Conservation (phyloP, 2,888 invertebrate species). For the Athalia cordata region DNA sequence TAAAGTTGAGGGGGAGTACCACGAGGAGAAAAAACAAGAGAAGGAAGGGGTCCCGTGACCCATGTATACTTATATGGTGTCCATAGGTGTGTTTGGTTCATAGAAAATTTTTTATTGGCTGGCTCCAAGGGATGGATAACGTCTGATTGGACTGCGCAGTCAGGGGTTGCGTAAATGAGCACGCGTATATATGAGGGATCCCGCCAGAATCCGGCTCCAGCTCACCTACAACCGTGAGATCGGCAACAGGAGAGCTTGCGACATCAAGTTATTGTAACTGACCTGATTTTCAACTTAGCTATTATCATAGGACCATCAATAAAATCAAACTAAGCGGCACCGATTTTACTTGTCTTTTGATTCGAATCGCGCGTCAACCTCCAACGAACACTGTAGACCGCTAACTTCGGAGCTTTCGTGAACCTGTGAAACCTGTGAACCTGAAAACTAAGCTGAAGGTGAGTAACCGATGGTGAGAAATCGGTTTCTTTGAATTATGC, state of each 20-base stretch:
- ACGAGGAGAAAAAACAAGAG: background rate
- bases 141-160: constrained; percentile 39
- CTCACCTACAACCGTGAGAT: constrained; percentile 41
- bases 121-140: constrained; percentile 38
- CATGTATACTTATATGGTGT: background rate
- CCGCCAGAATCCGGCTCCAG: constrained; percentile 36
- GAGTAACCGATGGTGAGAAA: constrained; percentile 12
- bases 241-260: constrained; percentile 37
- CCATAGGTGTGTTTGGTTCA: background rate
- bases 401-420: background rate
- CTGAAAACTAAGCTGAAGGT: background rate
- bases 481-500: background rate
- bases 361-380: background rate
- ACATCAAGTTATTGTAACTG: background rate
- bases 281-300: constrained; percentile 11
- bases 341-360: background rate
- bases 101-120: constrained; percentile 14
- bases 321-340: background rate
- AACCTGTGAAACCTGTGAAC: constrained; percentile 27
- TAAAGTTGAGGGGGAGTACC: constrained; percentile 5
- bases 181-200: constrained; percentile 38
- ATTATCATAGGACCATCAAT: background rate
- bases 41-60: constrained; percentile 15
- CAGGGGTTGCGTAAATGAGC: constrained; percentile 42
- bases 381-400: background rate